A percentile compares a stretch with the other conserved stretches of the same genome.
Conservation (phyloP, 2,113 vertebrate species). For the Tyrannus savana region DNA sequence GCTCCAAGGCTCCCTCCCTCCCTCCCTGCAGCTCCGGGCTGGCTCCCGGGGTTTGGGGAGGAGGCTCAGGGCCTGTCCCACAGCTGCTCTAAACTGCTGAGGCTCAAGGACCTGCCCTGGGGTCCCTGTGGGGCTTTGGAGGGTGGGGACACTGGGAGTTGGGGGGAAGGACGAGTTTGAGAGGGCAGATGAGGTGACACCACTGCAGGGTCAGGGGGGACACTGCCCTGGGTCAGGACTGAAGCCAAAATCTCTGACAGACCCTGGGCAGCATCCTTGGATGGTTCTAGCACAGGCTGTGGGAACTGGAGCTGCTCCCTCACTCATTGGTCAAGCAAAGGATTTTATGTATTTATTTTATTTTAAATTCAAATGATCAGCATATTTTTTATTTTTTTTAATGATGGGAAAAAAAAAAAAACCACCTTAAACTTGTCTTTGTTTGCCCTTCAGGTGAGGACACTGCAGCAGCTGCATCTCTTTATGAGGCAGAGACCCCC, state of each 20-base stretch:
- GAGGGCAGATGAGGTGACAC: not conserved
- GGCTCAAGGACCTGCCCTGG: not conserved
- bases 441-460: not conserved
- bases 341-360: not conserved
- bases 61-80: rapidly evolving
- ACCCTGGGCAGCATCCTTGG: not conserved
- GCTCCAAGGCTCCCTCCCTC: no score
- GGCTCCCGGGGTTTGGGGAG: rapidly evolving
- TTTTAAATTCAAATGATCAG: not conserved
- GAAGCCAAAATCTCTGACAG: rapidly evolving
- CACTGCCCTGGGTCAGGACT: rapidly evolving
- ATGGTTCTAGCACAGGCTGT: not conserved
- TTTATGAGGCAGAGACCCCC: not conserved
- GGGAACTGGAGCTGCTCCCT: not conserved
- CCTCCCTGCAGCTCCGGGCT: not conserved
- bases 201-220: rapidly evolving
- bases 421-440: no score
- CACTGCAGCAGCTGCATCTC: not conserved
- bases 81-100: not conserved
- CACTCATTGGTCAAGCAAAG: rapidly evolving
- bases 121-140: not conserved
- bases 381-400: not conserved
- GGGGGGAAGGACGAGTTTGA: no score
- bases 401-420: rapidly evolving
- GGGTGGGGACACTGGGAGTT: rapidly evolving